A percentile compares a stretch with the other conserved stretches of the same genome.
phyloP scores from a whole-genome alignment of 2,113 vertebrate species.

The Excalfactoria chinensis region DNA sequence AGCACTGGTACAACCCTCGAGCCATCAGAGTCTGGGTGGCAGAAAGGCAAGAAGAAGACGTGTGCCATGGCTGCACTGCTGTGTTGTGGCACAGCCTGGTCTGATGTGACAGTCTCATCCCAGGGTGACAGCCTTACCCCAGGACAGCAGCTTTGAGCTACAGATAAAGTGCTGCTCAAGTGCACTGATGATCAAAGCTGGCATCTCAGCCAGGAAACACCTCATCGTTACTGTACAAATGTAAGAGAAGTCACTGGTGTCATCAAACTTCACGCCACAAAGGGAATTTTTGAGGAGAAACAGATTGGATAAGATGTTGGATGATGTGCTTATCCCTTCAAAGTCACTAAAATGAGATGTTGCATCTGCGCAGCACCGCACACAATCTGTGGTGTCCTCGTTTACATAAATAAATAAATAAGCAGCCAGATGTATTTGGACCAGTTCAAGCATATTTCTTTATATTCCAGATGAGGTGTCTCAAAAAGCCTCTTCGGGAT shows the following conservation, averaged over 20 bases:
- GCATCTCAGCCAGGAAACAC: neutral
- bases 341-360: neutral
- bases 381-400: neutral
- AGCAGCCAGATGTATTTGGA: neutral
- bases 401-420: neutral
- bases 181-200: neutral
- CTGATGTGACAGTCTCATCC: neutral
- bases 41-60: neutral
- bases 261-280: neutral
- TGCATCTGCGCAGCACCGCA: neutral
- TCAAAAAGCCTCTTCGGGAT: neutral
- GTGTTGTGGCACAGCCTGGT: neutral
- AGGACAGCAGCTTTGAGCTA: neutral
- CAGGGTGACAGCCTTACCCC: neutral
- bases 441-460: neutral
- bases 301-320: neutral
- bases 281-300: neutral
- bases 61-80: rapidly evolving
- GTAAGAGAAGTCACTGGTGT: neutral
- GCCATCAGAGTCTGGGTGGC: neutral
- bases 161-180: neutral
- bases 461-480: neutral
- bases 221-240: neutral
- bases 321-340: neutral
- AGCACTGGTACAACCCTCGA: neutral